These are phyloP conservation scores for Dryobotodes eremita DNA, from an alignment of 2,888 invertebrate species.

Conservation along the genomic window DNA sequence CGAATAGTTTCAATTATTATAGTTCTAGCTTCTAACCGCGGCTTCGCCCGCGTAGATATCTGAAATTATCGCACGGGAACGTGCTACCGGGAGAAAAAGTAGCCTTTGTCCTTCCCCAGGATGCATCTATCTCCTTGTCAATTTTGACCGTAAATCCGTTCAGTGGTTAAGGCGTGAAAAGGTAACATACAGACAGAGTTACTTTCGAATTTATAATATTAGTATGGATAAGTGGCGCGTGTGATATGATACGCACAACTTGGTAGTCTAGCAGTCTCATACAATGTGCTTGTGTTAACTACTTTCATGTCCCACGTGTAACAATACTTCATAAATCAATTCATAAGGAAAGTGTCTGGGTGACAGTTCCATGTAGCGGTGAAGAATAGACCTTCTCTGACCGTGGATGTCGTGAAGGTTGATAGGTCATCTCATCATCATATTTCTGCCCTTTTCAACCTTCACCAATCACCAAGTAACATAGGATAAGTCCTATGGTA, in stretches of 20 bases:
- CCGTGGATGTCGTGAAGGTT: background rate
- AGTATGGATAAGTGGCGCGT: conserved; percentile 62
- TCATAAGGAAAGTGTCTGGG: conserved; percentile 52
- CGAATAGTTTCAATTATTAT: conserved; percentile 58
- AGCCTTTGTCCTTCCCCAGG: too few species aligned
- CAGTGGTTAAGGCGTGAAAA: too few species aligned
- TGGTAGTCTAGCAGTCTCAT: conserved; percentile 32
- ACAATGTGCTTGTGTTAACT: conserved; percentile 53
- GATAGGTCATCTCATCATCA: background rate
- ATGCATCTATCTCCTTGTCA: too few species aligned
- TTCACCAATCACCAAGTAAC: too few species aligned
- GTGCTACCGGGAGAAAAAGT: too few species aligned
- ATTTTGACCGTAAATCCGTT: too few species aligned
- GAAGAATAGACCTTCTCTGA: background rate
- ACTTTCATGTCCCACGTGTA: conserved; percentile 65
- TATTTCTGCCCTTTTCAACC: too few species aligned
- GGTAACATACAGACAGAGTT: too few species aligned
- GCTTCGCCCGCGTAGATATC: too few species aligned
- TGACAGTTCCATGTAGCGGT: background rate
- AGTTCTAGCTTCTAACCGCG: background rate
- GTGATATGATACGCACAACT: conserved; percentile 59
- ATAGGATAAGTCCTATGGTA: too few species aligned
- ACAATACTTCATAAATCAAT: conserved; percentile 65
- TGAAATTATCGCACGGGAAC: too few species aligned
- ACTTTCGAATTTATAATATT: too few species aligned